Evolutionary conservation across 2,888 invertebrate genomes (phyloP), one percentile per base, ranked within the genome.

Genomic region (Agrochola lychnidis): DNA sequence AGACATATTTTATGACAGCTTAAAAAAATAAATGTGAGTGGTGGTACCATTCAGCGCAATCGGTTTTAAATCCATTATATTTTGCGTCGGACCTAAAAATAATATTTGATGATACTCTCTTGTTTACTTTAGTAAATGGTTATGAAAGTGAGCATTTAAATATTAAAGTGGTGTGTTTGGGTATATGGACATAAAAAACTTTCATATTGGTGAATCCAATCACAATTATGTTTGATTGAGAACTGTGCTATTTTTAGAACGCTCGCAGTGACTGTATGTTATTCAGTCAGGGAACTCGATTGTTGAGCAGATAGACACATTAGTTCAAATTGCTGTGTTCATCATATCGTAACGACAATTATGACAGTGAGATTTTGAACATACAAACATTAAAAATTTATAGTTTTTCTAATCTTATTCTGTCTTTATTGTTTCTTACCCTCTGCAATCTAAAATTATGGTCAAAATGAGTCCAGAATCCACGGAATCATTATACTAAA

Each of bases 1-100:
- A 73, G 10, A 76, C 16, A 79, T 77, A 70, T 74, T 84, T 76
- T 66, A 76, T 42, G 68, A 70, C 12, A 62, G 67, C 59, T 70
- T 67, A 61, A 78, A 84, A 22, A 83, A 83, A 70, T n/a, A 14
- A 40, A 42, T 25, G 16, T 36, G 12, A 12, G 2, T 25, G 10
- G 45, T 30, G 30, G 30, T 30, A 36, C 36, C 36, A 45, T 51
- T 7, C 51, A 51, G 51, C 19, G 51, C 19, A 51, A 19, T 51
- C 19, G 19, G 19, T 51, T 7, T 19, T 19, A 19, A 51, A 51
- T 70, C 53, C 69, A 62, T 71, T 56, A 70, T 45, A 7, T 42
- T 70, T 53, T 22, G 42, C 14, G 61, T n/a, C 1, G 19, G 19
- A 51, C 2, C 36, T 51, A 45, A 70, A 68, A 74, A 79, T 56